phyloP scores from a whole-genome alignment of 2,797 vertebrate species.

The Tapirus indicus region DNA sequence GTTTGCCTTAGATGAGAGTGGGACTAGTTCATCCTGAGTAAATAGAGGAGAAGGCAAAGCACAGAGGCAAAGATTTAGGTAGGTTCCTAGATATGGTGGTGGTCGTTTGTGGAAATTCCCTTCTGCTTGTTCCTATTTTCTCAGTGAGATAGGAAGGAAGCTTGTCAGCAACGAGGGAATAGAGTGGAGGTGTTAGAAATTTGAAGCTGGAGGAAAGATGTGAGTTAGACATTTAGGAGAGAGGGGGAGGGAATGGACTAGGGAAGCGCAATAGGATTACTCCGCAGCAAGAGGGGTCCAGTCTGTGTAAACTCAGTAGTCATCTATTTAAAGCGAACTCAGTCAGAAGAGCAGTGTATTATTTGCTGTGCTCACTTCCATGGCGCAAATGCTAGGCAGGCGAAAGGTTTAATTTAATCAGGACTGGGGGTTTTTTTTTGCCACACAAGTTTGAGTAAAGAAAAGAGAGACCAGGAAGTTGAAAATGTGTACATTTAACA shows the following conservation, averaged over 20 bases:
- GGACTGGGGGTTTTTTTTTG: not conserved
- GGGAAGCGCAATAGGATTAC: not conserved
- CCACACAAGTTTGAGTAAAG: not conserved
- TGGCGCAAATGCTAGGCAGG: not conserved
- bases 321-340: not conserved
- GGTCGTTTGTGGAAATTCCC: not conserved
- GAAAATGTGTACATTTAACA: not conserved
- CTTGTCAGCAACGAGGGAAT: not conserved
- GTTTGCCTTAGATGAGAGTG: not conserved
- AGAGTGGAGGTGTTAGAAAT: not conserved
- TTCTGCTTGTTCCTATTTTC: not conserved
- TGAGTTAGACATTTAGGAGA: not conserved
- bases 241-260: not conserved
- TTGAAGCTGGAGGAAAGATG: not conserved
- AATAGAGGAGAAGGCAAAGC: not conserved
- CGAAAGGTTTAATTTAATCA: not conserved
- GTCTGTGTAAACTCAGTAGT: not conserved
- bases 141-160: not conserved
- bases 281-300: not conserved
- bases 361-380: not conserved
- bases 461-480: not conserved
- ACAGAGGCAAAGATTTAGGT: not conserved
- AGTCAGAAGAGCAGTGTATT: not conserved
- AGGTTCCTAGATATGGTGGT: not conserved
- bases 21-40: not conserved